Evolutionary conservation across 2,888 invertebrate species (phyloP).

Genomic region (Andrena hattorfiana): DNA sequence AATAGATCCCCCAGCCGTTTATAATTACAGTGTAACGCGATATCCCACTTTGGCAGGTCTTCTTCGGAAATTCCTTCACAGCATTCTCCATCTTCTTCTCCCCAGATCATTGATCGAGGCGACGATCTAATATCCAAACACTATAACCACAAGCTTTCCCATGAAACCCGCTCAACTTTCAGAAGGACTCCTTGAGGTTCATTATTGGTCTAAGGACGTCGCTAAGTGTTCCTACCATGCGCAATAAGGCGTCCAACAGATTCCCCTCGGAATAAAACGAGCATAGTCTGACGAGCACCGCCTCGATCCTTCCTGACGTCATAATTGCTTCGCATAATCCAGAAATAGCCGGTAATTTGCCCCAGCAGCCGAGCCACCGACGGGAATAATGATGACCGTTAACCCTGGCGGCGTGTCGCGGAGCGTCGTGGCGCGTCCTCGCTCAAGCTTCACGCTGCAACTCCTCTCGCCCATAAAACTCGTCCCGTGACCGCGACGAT

Average conservation of each 20-base stretch:
- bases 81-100: too few species aligned
- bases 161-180: not conserved
- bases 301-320: conserved; percentile 57
- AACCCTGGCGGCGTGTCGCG: conserved; percentile 70
- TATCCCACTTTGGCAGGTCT: too few species aligned
- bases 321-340: conserved; percentile 71
- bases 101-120: too few species aligned
- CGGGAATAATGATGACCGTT: conserved; percentile 76
- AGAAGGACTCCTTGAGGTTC: not conserved
- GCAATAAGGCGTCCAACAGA: not conserved
- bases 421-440: conserved; percentile 67
- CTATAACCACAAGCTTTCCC: too few species aligned
- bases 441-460: conserved; percentile 51
- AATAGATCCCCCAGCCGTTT: too few species aligned
- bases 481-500: conserved; percentile 71
- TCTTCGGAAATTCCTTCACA: too few species aligned
- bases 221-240: not conserved
- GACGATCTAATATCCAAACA: too few species aligned
- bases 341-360: conserved; percentile 71
- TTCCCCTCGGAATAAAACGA: conserved; percentile 4
- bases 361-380: conserved; percentile 59
- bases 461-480: conserved; percentile 55
- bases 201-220: not conserved
- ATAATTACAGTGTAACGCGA: too few species aligned
- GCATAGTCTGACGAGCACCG: not conserved